These are phyloP conservation scores for Unio pictorum DNA, from an alignment of 2,888 invertebrate species.

Conservation along the genomic window DNA sequence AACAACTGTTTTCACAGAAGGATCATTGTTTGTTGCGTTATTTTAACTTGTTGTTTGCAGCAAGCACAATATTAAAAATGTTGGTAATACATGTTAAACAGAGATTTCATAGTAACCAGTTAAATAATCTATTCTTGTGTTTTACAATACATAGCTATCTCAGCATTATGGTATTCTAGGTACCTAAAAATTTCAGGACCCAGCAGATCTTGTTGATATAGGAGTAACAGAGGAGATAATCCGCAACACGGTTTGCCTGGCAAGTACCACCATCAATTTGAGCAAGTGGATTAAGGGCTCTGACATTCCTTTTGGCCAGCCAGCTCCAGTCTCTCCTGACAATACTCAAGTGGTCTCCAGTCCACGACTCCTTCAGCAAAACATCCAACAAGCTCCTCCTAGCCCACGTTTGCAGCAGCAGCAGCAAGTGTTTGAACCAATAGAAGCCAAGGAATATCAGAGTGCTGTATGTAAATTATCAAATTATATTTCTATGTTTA, in stretches of 20 bases:
- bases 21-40: too few species aligned
- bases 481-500: background rate
- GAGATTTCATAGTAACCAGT: too few species aligned
- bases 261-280: slow-evolving; percentile 55
- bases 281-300: slow-evolving; percentile 37
- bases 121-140: background rate
- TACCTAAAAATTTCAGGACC: slow-evolving; percentile 40
- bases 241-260: slow-evolving; percentile 58
- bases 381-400: slow-evolving; percentile 13
- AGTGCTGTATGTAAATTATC: slow-evolving; percentile 38
- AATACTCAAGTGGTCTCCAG: background rate
- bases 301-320: background rate
- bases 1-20: too few species aligned
- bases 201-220: slow-evolving; percentile 58
- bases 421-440: slow-evolving; percentile 45
- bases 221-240: slow-evolving; percentile 59
- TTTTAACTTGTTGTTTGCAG: too few species aligned
- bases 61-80: too few species aligned
- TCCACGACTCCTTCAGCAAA: slow-evolving; percentile 30
- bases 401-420: background rate
- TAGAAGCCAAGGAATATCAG: slow-evolving; percentile 35
- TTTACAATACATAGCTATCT: background rate
- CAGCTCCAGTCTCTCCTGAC: background rate
- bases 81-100: too few species aligned
- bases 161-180: background rate